Evolutionary conservation across 2,113 vertebrate species (phyloP), one percentile per base, ranked within the genome.

Genomic region (Myrmecobius fasciatus): DNA sequence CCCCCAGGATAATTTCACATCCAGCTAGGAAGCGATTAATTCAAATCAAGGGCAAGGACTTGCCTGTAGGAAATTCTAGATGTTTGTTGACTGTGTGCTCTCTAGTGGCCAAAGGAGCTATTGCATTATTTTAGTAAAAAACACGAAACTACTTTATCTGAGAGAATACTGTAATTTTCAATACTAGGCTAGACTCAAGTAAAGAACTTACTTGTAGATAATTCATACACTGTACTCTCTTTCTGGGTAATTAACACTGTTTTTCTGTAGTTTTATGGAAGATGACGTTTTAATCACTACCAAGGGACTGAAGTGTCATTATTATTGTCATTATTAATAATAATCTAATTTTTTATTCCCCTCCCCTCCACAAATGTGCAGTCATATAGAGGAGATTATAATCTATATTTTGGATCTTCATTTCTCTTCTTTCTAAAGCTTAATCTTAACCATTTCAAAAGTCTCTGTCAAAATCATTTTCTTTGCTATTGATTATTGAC

Each of bases 401-500:
- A 91, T 89, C 90, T 91, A 53, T 91, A 0, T 54, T 56, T 95
- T 28, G 48, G 56, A 53, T 75, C 48, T 52, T 95, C 0, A 10
- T 20, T 46, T 94, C 46, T 89, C 36, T 95, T 20, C 11, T 4
- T 89, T 90, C 67, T 91, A 36, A 14, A 43, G n/a, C n/a, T 83
- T 83, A n/a, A 75, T 75, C 31, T 75, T 75, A 83, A 91, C 49
- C 47, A 25, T 93, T 56, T 46, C 53, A 93, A n/a, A 90, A 92
- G 25, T 91, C 94, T 94, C 92, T 51, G n/a, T 17, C 46, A 12
- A 92, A 47, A 53, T 93, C 26, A 93, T 46, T 94, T 49, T 95
- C 83, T 43, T 96, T 12, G 5, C 43, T 54, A 43, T n/a, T n/a
- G n/a, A 26, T 1, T 51, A 36, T 31, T 90, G 92, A 83, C 11